phyloP scores from a whole-genome alignment of 2,797 vertebrate species.

The Mus caroli region DNA sequence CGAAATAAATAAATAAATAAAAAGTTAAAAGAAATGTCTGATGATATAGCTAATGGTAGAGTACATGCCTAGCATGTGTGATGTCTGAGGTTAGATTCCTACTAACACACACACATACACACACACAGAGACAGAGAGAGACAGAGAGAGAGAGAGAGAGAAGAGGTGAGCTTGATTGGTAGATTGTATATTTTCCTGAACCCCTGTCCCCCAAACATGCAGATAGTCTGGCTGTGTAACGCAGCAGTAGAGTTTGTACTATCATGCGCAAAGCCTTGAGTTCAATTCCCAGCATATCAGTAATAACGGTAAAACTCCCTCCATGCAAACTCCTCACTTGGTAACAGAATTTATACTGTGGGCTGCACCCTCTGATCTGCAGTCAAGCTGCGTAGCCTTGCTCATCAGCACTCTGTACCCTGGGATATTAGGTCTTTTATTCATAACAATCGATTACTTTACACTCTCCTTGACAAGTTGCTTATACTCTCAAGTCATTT shows the following conservation, averaged over 20 bases:
- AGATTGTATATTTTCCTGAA: neutral
- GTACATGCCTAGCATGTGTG: neutral
- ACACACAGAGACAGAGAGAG: too few species aligned
- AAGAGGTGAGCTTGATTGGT: neutral
- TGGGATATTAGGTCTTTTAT: slow-evolving; percentile 41
- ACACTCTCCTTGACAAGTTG: slow-evolving; percentile 62
- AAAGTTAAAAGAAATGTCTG: too few species aligned
- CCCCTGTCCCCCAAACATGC: neutral
- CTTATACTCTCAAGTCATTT: slow-evolving; percentile 71
- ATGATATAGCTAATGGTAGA: neutral
- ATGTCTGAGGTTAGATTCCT: neutral
- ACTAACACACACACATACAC: neutral
- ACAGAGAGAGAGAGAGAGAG: neutral
- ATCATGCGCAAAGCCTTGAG: neutral
- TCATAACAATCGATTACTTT: slow-evolving; percentile 72
- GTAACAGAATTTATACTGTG: neutral
- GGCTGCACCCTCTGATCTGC: slow-evolving; percentile 2
- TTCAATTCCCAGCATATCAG: neutral
- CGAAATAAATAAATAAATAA: too few species aligned
- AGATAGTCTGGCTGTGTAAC: neutral
- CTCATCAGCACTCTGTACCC: neutral
- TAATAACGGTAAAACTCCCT: neutral
- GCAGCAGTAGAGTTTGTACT: neutral
- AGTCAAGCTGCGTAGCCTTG: neutral
- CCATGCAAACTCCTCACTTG: neutral